Conservation (phyloP, 2,888 invertebrate genomes). For the Allolobophora icterica region DNA sequence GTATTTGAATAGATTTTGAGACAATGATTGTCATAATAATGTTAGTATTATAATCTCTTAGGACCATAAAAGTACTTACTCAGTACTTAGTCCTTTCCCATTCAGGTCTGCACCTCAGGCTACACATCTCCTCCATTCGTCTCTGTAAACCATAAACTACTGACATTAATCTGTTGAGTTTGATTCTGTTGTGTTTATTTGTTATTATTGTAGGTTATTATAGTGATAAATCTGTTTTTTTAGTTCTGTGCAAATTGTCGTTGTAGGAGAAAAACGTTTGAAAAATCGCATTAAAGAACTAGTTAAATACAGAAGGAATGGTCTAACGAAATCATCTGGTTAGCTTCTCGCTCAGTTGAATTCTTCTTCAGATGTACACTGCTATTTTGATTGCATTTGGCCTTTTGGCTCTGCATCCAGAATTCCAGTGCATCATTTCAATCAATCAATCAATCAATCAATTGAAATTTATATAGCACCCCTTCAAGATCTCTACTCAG, state of each 20-base stretch:
- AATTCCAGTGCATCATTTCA: neutral
- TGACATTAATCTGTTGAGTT: neutral
- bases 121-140: no score
- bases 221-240: neutral
- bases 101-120: no score
- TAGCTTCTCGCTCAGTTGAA: conserved; percentile 40
- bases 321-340: conserved; percentile 72
- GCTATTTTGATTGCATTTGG: neutral
- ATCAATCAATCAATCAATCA: no score
- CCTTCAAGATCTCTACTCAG: no score
- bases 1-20: no score
- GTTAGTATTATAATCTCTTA: neutral
- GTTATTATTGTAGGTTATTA: neutral
- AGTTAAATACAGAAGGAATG: conserved; percentile 83
- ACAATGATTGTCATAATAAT: no score
- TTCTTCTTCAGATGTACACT: neutral
- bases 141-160: no score
- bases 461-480: no score
- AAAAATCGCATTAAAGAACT: conserved; percentile 80
- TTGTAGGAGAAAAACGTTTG: conserved; percentile 79
- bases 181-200: neutral
- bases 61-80: no score
- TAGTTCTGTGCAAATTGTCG: neutral
- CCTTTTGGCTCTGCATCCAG: neutral
- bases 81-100: no score